These are phyloP conservation scores for Pipa parva DNA, from an alignment of 2,113 vertebrate species.

Conservation along the genomic window DNA sequence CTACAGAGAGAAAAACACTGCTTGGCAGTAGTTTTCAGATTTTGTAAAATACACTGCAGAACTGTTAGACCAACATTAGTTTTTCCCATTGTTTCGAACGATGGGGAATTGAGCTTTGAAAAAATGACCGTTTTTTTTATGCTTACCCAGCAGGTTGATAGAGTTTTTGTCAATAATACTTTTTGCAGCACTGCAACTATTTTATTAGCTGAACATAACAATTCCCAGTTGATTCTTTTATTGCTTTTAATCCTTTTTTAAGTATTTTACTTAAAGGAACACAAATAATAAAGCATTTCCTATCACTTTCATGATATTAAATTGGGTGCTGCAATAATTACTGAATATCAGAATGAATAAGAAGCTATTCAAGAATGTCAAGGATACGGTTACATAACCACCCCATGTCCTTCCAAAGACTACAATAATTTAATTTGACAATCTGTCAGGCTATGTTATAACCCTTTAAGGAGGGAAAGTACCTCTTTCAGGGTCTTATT, in stretches of 20 bases:
- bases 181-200: not conserved
- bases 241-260: not conserved
- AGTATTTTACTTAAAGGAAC: not conserved
- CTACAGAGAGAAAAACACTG: conserved; percentile 6
- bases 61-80: conserved; percentile 14
- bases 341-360: too few relatives aligned
- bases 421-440: too few relatives aligned
- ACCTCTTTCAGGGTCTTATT: too few relatives aligned
- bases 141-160: not conserved
- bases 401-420: too few relatives aligned
- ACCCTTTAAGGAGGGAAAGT: too few relatives aligned
- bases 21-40: not conserved
- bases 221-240: conserved; percentile 8
- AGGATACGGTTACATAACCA: too few relatives aligned
- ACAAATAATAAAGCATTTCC: not conserved
- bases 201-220: conserved; percentile 10
- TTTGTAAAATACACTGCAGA: not conserved
- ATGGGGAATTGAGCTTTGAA: conserved; percentile 10
- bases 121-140: conserved; percentile 12
- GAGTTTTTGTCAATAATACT: conserved; percentile 18
- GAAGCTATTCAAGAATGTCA: too few relatives aligned
- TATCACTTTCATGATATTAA: too few relatives aligned
- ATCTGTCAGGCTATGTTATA: too few relatives aligned
- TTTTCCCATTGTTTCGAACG: conserved; percentile 6
- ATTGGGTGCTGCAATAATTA: too few relatives aligned